phyloP scores from a whole-genome alignment of 2,888 invertebrate species.

The Cotesia congregata region DNA sequence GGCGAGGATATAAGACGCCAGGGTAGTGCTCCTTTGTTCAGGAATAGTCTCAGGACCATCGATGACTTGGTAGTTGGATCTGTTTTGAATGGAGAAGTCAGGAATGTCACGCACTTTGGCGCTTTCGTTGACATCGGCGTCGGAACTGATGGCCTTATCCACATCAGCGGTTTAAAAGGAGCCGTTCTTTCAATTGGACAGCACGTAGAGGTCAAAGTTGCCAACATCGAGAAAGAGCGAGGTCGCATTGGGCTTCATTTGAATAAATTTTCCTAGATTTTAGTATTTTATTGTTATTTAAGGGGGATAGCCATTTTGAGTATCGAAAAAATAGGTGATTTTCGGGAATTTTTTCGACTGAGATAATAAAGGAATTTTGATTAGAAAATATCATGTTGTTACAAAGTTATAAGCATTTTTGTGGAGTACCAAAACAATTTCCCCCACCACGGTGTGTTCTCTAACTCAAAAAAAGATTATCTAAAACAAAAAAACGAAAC shows the following conservation, averaged over 20 bases:
- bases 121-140: conserved; percentile 92
- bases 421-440: no score
- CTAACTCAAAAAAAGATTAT: no score
- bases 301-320: no score
- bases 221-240: conserved; percentile 74
- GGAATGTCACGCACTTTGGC: conserved; percentile 91
- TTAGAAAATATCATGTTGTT: no score
- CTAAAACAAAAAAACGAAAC: no score
- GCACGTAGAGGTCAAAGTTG: conserved; percentile 77
- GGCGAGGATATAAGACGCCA: conserved; percentile 82
- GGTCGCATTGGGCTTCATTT: conserved; percentile 73
- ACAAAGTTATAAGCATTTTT: no score
- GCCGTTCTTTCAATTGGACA: conserved; percentile 77
- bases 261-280: conserved; percentile 42
- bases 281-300: conserved; percentile 3
- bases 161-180: conserved; percentile 75
- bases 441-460: no score
- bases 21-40: conserved; percentile 81
- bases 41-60: conserved; percentile 78
- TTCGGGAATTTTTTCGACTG: no score
- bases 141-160: conserved; percentile 80
- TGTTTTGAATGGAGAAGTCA: conserved; percentile 82
- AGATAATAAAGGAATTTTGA: no score
- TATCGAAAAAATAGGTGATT: no score
- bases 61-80: conserved; percentile 77